A percentile compares a stretch with the other conserved stretches of the same genome.
These are phyloP conservation scores for Trissolcus basalis DNA, from an alignment of 1,140 invertebrate genomes.

Conservation along the genomic window DNA sequence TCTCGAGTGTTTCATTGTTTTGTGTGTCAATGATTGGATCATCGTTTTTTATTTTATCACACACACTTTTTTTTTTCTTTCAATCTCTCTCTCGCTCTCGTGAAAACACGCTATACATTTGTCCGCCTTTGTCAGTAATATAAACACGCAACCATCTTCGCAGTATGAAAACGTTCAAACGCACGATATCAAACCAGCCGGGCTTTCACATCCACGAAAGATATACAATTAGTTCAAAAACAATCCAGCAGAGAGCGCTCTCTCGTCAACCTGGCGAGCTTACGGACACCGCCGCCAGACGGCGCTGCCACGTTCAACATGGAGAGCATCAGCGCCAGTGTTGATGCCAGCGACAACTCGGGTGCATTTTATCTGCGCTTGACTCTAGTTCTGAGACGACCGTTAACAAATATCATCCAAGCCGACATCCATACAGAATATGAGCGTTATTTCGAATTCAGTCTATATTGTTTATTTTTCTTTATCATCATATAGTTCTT, in stretches of 20 bases:
- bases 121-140: constrained; percentile 56
- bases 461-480: constrained; percentile 62
- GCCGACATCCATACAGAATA: constrained; percentile 68
- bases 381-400: constrained; percentile 70
- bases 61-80: constrained; percentile 20
- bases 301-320: background rate
- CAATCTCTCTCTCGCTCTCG: constrained; percentile 18
- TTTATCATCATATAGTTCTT: constrained; percentile 49
- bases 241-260: too few species aligned
- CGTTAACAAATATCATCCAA: constrained; percentile 73
- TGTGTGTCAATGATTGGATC: background rate
- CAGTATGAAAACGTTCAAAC: constrained; percentile 64
- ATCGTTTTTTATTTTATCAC: constrained; percentile 4
- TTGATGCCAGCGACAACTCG: constrained; percentile 17
- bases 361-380: constrained; percentile 41
- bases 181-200: constrained; percentile 53
- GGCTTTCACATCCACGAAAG: constrained; percentile 45
- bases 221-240: constrained; percentile 3
- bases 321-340: too few species aligned
- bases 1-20: background rate
- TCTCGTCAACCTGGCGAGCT: too few species aligned
- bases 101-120: constrained; percentile 49
- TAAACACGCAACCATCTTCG: constrained; percentile 68
- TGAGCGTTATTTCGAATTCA: constrained; percentile 67
- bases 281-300: background rate